Conservation (phyloP, 2,888 invertebrate genomes). For the Stenotaenia linearis region DNA sequence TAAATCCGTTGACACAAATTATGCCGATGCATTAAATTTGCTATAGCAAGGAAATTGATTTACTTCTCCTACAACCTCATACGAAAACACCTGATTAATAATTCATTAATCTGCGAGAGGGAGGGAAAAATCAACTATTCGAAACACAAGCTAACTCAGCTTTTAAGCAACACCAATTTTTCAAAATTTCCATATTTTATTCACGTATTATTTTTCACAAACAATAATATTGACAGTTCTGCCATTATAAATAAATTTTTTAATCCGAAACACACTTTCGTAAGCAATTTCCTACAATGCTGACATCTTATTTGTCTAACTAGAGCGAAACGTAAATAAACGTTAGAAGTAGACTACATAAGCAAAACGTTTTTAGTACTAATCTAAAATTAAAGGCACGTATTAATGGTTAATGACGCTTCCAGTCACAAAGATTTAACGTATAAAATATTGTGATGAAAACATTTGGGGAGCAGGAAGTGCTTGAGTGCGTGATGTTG, state of each 20-base stretch:
- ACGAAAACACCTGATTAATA: neutral
- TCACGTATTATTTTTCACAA: neutral
- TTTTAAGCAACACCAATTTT: neutral
- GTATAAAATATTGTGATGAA: neutral
- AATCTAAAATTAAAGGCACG: neutral
- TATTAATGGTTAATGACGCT: neutral
- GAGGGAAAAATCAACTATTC: neutral
- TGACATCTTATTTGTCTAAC: neutral
- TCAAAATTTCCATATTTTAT: too few relatives aligned
- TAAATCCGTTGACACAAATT: constrained; percentile 11
- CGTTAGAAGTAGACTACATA: neutral
- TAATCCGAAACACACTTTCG: too few relatives aligned
- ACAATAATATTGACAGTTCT: too few relatives aligned
- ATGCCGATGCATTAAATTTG: neutral
- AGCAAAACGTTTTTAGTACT: neutral
- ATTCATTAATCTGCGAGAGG: neutral
- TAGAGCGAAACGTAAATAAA: neutral
- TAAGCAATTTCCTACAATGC: neutral
- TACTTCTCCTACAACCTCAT: neutral
- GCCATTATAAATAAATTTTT: too few relatives aligned
- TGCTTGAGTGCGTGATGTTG: neutral
- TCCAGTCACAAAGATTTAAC: neutral
- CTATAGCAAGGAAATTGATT: neutral
- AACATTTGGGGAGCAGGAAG: neutral
- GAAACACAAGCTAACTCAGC: neutral